Conservation (phyloP, 2,888 invertebrate genomes). For the Drosophila melanosoma region DNA sequence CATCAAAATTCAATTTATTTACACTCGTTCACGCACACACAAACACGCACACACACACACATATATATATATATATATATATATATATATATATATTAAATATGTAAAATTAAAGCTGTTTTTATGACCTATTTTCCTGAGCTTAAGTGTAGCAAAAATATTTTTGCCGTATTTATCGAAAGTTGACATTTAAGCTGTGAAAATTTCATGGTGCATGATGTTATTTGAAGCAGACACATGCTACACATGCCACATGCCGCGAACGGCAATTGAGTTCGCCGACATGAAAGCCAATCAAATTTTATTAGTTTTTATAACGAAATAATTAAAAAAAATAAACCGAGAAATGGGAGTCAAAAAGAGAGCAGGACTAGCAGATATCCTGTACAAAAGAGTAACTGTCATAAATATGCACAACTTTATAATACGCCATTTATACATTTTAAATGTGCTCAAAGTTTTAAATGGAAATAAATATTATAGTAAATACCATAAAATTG, state of each 20-base stretch:
- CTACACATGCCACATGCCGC: conserved; percentile 20
- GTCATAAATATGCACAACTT: neutral
- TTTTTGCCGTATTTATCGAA: conserved; percentile 25
- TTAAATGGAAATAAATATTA: neutral
- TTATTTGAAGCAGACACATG: conserved; percentile 50
- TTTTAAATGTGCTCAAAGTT: neutral
- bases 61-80: neutral
- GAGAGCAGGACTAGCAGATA: neutral
- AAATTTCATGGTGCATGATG: conserved; percentile 48
- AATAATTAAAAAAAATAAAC: conserved; percentile 15
- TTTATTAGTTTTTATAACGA: conserved; percentile 39
- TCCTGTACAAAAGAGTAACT: neutral
- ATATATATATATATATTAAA: neutral
- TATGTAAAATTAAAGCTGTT: conserved; percentile 4
- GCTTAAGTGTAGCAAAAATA: neutral
- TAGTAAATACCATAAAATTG: neutral
- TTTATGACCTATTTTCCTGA: conserved; percentile 2
- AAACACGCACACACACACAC: neutral
- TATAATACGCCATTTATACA: neutral
- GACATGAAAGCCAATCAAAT: conserved; percentile 48
- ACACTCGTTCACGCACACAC: neutral
- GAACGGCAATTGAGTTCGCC: conserved; percentile 2
- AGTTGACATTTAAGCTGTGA: conserved; percentile 58
- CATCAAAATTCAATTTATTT: conserved; percentile 28
- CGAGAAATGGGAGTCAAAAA: neutral